Conservation (phyloP, 2,797 vertebrate genomes). For the Acrocephalus scirpaceus region DNA sequence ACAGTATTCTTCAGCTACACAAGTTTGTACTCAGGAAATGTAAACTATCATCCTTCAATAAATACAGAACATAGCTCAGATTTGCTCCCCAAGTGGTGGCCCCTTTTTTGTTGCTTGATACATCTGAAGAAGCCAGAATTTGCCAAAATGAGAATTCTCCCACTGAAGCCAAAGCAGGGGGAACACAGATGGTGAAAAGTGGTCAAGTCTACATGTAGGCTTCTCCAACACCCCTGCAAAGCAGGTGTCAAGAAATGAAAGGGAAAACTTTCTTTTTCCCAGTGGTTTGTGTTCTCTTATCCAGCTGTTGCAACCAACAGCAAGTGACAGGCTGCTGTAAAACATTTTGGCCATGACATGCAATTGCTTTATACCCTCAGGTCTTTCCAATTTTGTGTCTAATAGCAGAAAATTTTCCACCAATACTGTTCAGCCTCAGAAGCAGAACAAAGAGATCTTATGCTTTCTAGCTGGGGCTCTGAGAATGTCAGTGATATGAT, state of each 20-base stretch:
- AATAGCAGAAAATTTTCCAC: neutral
- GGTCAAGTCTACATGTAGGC: neutral
- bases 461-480: neutral
- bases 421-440: neutral
- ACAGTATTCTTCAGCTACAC: neutral
- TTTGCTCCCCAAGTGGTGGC: neutral
- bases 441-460: neutral
- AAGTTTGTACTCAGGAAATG: neutral
- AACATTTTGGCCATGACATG: neutral
- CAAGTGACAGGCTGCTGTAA: neutral
- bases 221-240: neutral
- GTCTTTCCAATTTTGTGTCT: neutral
- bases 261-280: neutral
- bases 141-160: neutral
- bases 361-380: neutral
- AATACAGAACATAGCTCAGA: neutral
- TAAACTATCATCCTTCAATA: neutral
- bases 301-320: neutral
- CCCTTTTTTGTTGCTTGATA: neutral
- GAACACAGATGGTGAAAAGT: neutral
- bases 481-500: neutral
- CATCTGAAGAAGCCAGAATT: neutral
- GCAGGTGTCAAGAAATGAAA: neutral
- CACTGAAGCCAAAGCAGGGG: neutral
- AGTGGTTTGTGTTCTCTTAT: neutral